Base-by-base conservation (phyloP, 2,797 vertebrate species). In the Intellagama lesueurii region DNA sequence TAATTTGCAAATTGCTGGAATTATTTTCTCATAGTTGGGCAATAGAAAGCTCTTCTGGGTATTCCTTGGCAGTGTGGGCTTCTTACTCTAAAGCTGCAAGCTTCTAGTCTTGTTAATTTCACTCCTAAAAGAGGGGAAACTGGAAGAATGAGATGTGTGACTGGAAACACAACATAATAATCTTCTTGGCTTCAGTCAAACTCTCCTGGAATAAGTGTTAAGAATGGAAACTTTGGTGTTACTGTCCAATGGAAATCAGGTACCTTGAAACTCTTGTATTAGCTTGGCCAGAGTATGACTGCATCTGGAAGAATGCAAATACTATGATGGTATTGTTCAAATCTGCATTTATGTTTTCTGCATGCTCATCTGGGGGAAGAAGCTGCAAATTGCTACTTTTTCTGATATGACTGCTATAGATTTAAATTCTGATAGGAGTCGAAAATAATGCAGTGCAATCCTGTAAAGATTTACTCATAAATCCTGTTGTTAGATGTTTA, bases 181-280 rank as follows among this genome's bases (percentile, higher is more conserved):
- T 64, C 9, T 64, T 64, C 32, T 14, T 88, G 81, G 72, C 35
- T 88, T 35, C 30, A 7, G 8, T 77, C 22, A 68, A 83, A 47
- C 7, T 76, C 76, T 76, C 35, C n/a, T 88, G 22, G n/a, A 88
- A 82, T 75, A 73, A 87, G 22, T 80, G 70, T 64, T 60, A 66
- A 47, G 30, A 88, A 52, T 83, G 52, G 52, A 76, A 76, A 44
- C 32, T 60, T 73, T 68, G 35, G 28, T 49, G 22, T 87, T 35
- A 35, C 28, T 70, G n/a, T 80, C n/a, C 35, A 80, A 80, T 87
- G 44, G 47, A 80, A 87, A 70, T 40, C 4, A 80, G 26, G n/a
- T 86, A 47, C 35, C 72, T 64, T 66, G 11, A 77, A 77, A 86
- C 16, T 8, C 22, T 32, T 79, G 30, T 19, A 72, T 52, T 22